phyloP scores from a whole-genome alignment of 2,888 invertebrate genomes.

The Heliconius sara region DNA sequence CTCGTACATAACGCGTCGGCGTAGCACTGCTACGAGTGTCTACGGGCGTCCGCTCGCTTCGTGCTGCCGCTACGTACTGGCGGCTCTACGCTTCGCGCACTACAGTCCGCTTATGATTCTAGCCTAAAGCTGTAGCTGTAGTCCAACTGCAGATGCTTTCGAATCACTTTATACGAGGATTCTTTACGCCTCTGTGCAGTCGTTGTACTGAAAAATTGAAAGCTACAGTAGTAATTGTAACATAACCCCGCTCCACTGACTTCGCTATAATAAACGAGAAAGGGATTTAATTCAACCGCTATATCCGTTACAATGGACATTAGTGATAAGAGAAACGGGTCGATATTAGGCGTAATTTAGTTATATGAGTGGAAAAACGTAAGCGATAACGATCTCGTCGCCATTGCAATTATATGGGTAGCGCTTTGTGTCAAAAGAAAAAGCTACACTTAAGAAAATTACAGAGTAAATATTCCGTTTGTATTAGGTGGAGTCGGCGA shows the following conservation, averaged over 20 bases:
- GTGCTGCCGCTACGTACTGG: conserved; percentile 73
- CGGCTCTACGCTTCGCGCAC: conserved; percentile 61
- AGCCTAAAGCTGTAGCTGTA: conserved; percentile 77
- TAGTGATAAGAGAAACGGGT: conserved; percentile 59
- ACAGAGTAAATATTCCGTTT: conserved; percentile 64
- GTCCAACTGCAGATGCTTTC: conserved; percentile 78
- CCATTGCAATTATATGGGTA: conserved; percentile 70
- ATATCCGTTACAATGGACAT: conserved; percentile 32
- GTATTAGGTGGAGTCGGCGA: conserved; percentile 52
- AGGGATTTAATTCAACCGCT: conserved; percentile 23
- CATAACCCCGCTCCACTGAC: neutral
- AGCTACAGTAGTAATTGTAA: conserved; percentile 48
- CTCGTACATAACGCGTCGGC: conserved; percentile 76
- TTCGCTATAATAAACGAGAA: conserved; percentile 3
- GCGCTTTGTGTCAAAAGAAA: conserved; percentile 65
- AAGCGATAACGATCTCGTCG: conserved; percentile 70
- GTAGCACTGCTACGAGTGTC: conserved; percentile 68
- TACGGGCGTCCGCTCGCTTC: conserved; percentile 73
- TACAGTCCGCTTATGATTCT: conserved; percentile 75
- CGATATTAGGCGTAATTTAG: conserved; percentile 61
- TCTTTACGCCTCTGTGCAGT: conserved; percentile 74
- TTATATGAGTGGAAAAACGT: conserved; percentile 69
- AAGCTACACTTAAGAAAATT: conserved; percentile 68
- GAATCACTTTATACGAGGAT: conserved; percentile 74
- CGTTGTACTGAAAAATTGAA: conserved; percentile 69